A percentile compares a stretch with the other conserved stretches of the same genome.
Conservation (phyloP, 2,888 invertebrate genomes). For the Noctuana brunneofusca region DNA sequence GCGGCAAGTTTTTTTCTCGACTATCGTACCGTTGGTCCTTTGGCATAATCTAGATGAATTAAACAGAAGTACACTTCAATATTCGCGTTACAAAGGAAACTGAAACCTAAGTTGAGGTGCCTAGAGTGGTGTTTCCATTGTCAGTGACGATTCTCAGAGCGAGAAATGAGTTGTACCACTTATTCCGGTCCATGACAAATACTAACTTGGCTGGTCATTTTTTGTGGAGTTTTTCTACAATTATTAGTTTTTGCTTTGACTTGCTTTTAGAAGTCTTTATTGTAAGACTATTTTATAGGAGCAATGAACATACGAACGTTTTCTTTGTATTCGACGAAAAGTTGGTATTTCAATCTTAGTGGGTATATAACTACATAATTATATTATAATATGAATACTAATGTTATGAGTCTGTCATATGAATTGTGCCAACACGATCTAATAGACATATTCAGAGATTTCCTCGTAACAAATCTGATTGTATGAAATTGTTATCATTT, state of each 20-base stretch:
- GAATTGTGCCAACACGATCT: not conserved
- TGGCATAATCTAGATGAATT: constrained; percentile 33
- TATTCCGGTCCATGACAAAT: constrained; percentile 22
- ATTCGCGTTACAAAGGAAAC: constrained; percentile 8
- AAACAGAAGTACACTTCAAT: constrained; percentile 31
- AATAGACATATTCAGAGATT: not conserved
- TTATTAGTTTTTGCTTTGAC: too few species aligned
- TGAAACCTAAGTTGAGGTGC: constrained; percentile 6
- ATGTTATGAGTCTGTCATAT: too few species aligned
- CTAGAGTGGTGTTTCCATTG: constrained; percentile 22
- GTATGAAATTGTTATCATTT: constrained; percentile 24
- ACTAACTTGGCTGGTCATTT: constrained; percentile 11
- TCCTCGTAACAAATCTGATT: constrained; percentile 1
- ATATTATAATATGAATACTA: too few species aligned
- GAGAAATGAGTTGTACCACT: constrained; percentile 26
- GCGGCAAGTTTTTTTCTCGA: constrained; percentile 25
- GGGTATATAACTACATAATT: too few species aligned
- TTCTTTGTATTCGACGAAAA: too few species aligned
- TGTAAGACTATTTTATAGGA: too few species aligned
- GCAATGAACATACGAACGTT: too few species aligned
- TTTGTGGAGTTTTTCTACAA: constrained; percentile 12
- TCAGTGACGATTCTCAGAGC: constrained; percentile 11
- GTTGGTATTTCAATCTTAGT: too few species aligned
- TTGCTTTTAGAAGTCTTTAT: too few species aligned
- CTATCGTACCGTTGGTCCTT: constrained; percentile 29